Evolutionary conservation across 2,797 vertebrate genomes (phyloP).

Genomic region (Austrolebias charrua): DNA sequence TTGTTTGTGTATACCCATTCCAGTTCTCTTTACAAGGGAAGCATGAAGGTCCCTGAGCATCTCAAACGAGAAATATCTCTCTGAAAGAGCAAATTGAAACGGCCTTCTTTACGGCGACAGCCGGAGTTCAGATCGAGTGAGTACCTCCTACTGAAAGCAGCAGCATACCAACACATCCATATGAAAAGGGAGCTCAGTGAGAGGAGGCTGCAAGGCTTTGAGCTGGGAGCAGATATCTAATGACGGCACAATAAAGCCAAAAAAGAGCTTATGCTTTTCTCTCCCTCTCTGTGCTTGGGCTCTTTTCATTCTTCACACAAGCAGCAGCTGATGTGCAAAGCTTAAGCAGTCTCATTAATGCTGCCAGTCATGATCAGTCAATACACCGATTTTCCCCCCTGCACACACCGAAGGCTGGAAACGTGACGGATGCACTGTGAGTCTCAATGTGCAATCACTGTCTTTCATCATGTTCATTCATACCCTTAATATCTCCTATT

Average conservation of each 20-base stretch:
- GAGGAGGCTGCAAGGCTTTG: constrained; percentile 35
- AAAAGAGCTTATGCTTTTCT: constrained; percentile 56
- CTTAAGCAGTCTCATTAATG: constrained; percentile 62
- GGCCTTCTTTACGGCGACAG: constrained; percentile 50
- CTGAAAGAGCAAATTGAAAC: constrained; percentile 16
- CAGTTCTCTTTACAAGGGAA: constrained; percentile 1
- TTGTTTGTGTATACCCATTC: no score
- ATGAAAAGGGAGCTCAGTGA: constrained; percentile 55
- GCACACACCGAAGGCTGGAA: constrained; percentile 33
- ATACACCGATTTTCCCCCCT: constrained; percentile 41
- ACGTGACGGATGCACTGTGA: constrained; percentile 22
- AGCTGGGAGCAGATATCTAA: constrained; percentile 45
- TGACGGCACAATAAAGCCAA: constrained; percentile 61
- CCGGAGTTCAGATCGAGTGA: constrained; percentile 54
- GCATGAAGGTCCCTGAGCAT: constrained; percentile 25
- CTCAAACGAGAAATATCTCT: constrained; percentile 53
- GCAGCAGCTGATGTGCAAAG: constrained; percentile 55
- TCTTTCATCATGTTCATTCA: constrained; percentile 44
- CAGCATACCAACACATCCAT: constrained; percentile 25
- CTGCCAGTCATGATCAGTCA: constrained; percentile 63
- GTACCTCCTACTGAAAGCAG: constrained; percentile 12
- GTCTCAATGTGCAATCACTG: constrained; percentile 52
- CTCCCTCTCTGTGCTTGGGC: constrained; percentile 30
- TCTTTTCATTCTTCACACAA: constrained; percentile 66
- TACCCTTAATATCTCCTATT: background rate